These are phyloP conservation scores for Crambe crambe DNA, from an alignment of 37 sponge, comb jelly and placozoan genomes.

Conservation along the genomic window DNA sequence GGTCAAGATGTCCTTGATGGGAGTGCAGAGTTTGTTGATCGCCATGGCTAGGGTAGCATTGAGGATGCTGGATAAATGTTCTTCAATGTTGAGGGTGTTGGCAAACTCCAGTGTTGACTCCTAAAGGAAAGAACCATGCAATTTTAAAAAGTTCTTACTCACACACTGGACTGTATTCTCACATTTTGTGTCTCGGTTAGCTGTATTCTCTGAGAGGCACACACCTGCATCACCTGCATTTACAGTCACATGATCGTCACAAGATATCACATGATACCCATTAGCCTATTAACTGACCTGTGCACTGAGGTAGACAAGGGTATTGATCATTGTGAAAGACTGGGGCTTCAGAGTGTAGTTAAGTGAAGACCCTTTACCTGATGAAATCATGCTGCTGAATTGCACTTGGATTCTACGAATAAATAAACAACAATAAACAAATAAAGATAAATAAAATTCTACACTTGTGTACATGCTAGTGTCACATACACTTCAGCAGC, in stretches of 20 bases:
- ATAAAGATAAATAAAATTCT: too few species aligned
- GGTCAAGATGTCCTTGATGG: constrained; percentile 6
- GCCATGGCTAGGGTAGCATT: not conserved
- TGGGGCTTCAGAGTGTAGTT: constrained; percentile 19
- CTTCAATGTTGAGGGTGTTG: constrained; percentile 6
- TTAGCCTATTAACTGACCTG: not conserved
- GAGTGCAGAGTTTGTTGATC: constrained; percentile 21
- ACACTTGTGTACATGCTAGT: too few species aligned
- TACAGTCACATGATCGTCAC: too few species aligned
- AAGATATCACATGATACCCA: constrained; percentile 1
- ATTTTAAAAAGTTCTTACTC: not conserved
- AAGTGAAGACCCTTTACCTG: constrained; percentile 5
- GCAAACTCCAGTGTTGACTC: not conserved
- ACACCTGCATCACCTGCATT: constrained; percentile 27
- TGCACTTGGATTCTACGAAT: not conserved
- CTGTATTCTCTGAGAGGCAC: constrained; percentile 5
- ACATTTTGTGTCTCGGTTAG: not conserved
- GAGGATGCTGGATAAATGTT: constrained; percentile 4
- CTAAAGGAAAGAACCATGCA: not conserved
- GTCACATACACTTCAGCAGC: constrained; percentile 36
- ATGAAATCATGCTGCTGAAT: not conserved
- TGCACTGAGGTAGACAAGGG: constrained; percentile 36
- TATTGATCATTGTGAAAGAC: constrained; percentile 50
- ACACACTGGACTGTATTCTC: not conserved
- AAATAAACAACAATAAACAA: too few species aligned